Conservation (phyloP, 1,140 invertebrate genomes). For the Trichonephila clavata region DNA sequence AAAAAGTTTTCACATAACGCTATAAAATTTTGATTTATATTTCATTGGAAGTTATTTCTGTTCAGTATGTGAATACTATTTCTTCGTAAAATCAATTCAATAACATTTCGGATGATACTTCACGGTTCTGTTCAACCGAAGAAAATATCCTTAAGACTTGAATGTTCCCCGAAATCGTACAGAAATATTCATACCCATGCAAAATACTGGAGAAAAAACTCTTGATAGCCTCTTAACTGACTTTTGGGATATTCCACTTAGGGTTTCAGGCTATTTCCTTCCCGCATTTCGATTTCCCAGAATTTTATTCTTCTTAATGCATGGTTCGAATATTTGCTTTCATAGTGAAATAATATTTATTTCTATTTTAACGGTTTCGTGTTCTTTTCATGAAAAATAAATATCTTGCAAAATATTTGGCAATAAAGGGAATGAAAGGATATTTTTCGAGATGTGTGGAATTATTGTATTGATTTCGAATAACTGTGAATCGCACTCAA, state of each 20-base stretch:
- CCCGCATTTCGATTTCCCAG: not conserved
- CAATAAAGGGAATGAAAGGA: not conserved
- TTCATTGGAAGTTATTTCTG: not conserved
- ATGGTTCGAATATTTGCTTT: not conserved
- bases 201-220: not conserved
- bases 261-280: slow-evolving; percentile 50
- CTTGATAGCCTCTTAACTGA: slow-evolving; percentile 46
- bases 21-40: too few relatives aligned
- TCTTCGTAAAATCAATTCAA: not conserved
- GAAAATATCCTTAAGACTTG: not conserved
- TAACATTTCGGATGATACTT: not conserved
- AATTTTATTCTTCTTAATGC: slow-evolving; percentile 26
- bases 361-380: not conserved
- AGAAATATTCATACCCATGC: not conserved
- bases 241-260: slow-evolving; percentile 12
- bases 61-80: not conserved
- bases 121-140: not conserved
- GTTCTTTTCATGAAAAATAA: not conserved
- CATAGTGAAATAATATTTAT: not conserved
- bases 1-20: too few relatives aligned
- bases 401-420: not conserved
- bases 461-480: not conserved
- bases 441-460: not conserved
- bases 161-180: not conserved
- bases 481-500: too few relatives aligned